Base-by-base conservation (phyloP, 2,113 vertebrate species). In the Zosterops pallidus region DNA sequence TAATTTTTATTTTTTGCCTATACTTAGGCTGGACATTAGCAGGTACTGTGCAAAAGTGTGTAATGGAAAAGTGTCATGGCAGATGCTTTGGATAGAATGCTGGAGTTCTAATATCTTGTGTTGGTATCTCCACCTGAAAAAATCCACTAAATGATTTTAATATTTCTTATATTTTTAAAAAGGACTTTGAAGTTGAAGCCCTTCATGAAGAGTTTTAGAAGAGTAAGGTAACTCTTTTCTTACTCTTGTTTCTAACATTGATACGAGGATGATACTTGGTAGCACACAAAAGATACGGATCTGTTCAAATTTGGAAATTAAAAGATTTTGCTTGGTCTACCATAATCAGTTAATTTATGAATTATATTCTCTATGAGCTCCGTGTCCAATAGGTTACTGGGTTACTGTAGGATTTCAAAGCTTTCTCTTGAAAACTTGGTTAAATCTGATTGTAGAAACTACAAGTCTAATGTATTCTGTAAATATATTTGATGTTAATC, bases 391-490 rank as follows among this genome's bases (percentile, higher is more conserved):
- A 82, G 52, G 52, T 59, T 80, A 57, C 24, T 79, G 60, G 57
- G 44, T 90, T 96, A 82, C 77, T 95, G 37, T 89, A 83, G 70
- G 26, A 50, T 90, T 95, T 96, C 95, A 93, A 91, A 93, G 7
- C 24, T 90, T 89, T 94, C 77, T 92, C 56, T 83, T 80, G 83
- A 63, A 96, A 83, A 81, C 72, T 92, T 95, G 33, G 26, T 67
- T 83, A 97, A 95, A 90, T 76, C 62, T 91, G 83, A 78, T 89
- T 95, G 71, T 86, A 74, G 47, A 74, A 94, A 26, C 42, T 49
- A 52, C 11, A 89, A 64, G 76, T n/a, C 9, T 41, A 67, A 81
- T 23, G 12, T 60, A 42, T 13, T 81, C 41, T 28, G 8, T 49
- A 93, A 94, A 50, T 53, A 39, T 70, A 78, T 86, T 89, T 89